These are phyloP conservation scores for Diaprepes abbreviatus DNA, from an alignment of 2,888 invertebrate species.

Conservation along the genomic window DNA sequence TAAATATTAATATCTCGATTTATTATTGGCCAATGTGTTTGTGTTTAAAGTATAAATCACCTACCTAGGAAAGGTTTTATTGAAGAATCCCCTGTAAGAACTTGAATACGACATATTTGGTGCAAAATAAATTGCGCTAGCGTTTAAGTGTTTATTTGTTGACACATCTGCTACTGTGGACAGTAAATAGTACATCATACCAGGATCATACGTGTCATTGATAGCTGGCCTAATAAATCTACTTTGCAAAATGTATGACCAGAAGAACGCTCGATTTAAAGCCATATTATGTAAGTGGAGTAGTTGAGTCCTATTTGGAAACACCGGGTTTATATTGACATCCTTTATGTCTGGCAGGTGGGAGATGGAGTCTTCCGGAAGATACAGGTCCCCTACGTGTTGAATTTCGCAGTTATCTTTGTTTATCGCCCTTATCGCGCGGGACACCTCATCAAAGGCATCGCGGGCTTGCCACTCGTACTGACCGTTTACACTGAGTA, in stretches of 20 bases:
- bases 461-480: slow-evolving; percentile 95
- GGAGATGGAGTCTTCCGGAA: slow-evolving; percentile 88
- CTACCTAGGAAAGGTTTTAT: slow-evolving; percentile 85
- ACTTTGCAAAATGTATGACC: slow-evolving; percentile 94
- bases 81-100: slow-evolving; percentile 95
- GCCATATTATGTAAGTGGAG: slow-evolving; percentile 97
- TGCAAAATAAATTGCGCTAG: slow-evolving; percentile 93
- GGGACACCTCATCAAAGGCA: slow-evolving; percentile 89
- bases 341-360: slow-evolving; percentile 95
- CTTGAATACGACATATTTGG: slow-evolving; percentile 95
- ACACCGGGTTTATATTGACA: slow-evolving; percentile 93
- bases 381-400: slow-evolving; percentile 85
- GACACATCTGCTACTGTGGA: slow-evolving; percentile 96
- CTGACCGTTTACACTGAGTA: slow-evolving; percentile 76
- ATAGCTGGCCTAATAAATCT: slow-evolving; percentile 90
- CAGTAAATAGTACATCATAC: slow-evolving; percentile 97
- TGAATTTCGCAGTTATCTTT: slow-evolving; percentile 92
- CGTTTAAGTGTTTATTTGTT: slow-evolving; percentile 91
- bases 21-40: too few species aligned
- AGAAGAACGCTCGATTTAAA: slow-evolving; percentile 94
- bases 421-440: slow-evolving; percentile 86
- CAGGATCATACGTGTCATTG: slow-evolving; percentile 95
- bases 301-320: slow-evolving; percentile 93
- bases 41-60: not conserved
- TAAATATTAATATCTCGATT: too few species aligned